Conservation (phyloP, 1,140 invertebrate genomes). For the Drosophila watanabei region DNA sequence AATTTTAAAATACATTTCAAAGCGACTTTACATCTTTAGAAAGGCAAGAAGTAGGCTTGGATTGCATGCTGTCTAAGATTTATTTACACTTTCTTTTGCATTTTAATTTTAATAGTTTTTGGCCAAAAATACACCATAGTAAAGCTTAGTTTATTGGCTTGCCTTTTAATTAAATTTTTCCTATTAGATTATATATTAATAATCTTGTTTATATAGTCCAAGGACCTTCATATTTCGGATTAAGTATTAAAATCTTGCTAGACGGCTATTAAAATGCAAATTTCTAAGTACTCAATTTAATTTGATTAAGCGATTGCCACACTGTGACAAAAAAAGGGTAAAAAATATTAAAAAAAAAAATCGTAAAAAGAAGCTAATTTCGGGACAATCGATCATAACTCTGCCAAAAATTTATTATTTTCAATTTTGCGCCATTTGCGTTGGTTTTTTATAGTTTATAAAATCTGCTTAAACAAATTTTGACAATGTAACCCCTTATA, state of each 20-base stretch:
- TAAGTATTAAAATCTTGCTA: neutral
- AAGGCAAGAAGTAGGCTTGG: neutral
- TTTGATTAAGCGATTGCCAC: conserved; percentile 9
- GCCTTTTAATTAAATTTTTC: neutral
- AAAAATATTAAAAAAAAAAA: too few species aligned
- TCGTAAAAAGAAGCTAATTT: too few species aligned
- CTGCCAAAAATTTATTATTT: too few species aligned
- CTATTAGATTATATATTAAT: neutral
- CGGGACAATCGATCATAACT: too few species aligned
- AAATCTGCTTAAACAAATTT: too few species aligned
- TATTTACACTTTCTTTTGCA: neutral
- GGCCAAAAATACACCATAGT: neutral
- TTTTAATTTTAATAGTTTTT: neutral
- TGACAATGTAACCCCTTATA: too few species aligned
- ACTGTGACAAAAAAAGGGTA: neutral
- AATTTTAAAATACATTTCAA: too few species aligned
- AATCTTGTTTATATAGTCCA: neutral
- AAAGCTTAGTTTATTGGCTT: neutral
- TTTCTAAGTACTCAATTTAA: conserved; percentile 14
- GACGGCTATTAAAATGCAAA: conserved; percentile 16
- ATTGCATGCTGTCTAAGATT: too few species aligned
- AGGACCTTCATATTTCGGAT: neutral
- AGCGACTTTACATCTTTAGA: neutral
- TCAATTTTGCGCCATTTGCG: too few species aligned
- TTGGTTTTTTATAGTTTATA: too few species aligned